phyloP scores from a whole-genome alignment of 2,888 invertebrate genomes.

The Pollenia angustigena region DNA sequence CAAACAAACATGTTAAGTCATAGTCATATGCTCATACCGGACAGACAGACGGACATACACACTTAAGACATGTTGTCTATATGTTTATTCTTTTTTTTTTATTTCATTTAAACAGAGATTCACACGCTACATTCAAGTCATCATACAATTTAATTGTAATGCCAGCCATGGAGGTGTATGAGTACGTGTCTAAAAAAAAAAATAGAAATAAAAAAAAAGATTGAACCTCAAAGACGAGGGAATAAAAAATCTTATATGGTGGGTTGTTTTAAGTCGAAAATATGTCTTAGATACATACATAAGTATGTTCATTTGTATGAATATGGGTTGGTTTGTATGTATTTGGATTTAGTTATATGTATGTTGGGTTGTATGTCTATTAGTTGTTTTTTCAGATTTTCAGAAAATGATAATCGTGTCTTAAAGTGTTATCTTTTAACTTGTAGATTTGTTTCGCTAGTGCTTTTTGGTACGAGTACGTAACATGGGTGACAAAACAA shows the following conservation, averaged over 20 bases:
- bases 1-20: constrained; percentile 35
- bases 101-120: constrained; percentile 52
- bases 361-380: constrained; percentile 40
- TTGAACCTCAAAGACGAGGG: constrained; percentile 19
- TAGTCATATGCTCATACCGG: constrained; percentile 25
- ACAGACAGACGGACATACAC: constrained; percentile 41
- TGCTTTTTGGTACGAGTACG: constrained; percentile 58
- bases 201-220: constrained; percentile 30
- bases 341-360: constrained; percentile 20
- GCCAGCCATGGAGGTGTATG: constrained; percentile 73
- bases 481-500: constrained; percentile 74
- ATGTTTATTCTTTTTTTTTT: constrained; percentile 16
- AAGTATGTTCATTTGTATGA: not conserved
- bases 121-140: constrained; percentile 69
- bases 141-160: constrained; percentile 74
- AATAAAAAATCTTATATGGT: constrained; percentile 53
- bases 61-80: constrained; percentile 34
- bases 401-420: constrained; percentile 71
- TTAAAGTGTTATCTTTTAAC: constrained; percentile 72
- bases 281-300: constrained; percentile 56
- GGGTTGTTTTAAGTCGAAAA: constrained; percentile 69
- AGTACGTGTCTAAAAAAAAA: constrained; percentile 66
- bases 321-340: not conserved
- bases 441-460: constrained; percentile 13
- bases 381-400: constrained; percentile 58